Base-by-base conservation (phyloP, 2,113 vertebrate species). In the Kobus ellipsiprymnus region DNA sequence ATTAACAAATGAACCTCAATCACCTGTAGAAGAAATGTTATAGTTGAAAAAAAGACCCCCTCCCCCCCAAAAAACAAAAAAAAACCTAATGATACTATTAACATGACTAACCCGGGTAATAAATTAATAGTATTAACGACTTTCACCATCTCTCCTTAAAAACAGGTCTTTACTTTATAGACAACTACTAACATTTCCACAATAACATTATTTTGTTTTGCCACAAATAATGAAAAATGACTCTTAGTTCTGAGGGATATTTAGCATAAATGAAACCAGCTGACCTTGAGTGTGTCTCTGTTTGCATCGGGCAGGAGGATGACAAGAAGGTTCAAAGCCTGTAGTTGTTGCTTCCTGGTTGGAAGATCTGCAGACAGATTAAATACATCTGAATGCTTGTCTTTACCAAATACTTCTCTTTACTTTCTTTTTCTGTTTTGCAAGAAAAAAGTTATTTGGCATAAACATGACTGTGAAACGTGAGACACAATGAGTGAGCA, bases 291-390 rank as follows among this genome's bases (percentile, higher is more conserved):
- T 0, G 99, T 99, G 94, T 99, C 99, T 93, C 99, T 99, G 98
- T 99, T 99, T 96, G 99, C 98, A 29, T 99, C 99, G 2, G 99
- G 99, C 23, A 99, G 99, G 80, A 99, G 99, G 60, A 99, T 99
- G 94, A 99, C 97, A 81, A 99, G 99, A 90, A 99, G 99, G 98
- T 99, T 99, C 98, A 99, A 98, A 92, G 99, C 99, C 96, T 99
- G 99, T 1, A 99, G 98, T 77, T 99, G 99, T 27, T 99, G 99
- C 80, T 99, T 99, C 98, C 98, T 99, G 2, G 98, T 99, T 80
- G 99, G 99, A 85, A 99, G 98, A 98, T 99, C 99, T 99, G 99
- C 83, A 98, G 97, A 91, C 44, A 98, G 89, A 99, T 87, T 44
- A 98, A 78, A 98, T 0, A 85, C n/a, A 60, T 46, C 55, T 50